Evolutionary conservation across 2,113 vertebrate species (phyloP).

Genomic region (Ailuropoda melanoleuca): DNA sequence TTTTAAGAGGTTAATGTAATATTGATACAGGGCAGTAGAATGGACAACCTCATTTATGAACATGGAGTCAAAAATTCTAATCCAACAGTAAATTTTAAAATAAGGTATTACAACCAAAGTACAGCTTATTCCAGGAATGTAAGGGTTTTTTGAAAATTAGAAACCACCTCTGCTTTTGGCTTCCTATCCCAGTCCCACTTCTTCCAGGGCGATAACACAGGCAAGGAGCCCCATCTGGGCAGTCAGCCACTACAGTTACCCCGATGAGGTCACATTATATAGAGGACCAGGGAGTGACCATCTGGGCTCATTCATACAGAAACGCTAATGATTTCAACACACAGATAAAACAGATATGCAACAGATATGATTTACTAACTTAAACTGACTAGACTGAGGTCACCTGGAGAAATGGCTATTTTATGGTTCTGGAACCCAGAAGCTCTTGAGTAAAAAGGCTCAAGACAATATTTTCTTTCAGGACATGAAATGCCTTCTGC

Average conservation of each 20-base stretch:
- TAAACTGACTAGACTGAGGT: not conserved
- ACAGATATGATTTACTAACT: not conserved
- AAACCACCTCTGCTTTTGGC: not conserved
- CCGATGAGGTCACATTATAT: not conserved
- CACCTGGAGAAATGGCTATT: not conserved
- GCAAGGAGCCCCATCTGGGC: not conserved
- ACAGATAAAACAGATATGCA: not conserved
- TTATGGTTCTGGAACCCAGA: not conserved
- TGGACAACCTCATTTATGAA: not conserved
- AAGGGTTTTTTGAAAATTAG: not conserved
- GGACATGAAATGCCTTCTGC: not conserved
- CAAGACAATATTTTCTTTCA: not conserved
- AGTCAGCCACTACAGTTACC: not conserved
- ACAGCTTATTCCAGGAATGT: not conserved
- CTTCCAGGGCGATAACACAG: not conserved
- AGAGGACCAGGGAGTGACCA: not conserved
- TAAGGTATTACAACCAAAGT: not conserved
- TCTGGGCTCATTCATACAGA: not conserved
- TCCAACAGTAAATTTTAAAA: not conserved
- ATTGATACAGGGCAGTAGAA: not conserved
- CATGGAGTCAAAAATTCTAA: not conserved
- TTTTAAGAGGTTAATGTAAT: not conserved
- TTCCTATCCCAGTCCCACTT: not conserved
- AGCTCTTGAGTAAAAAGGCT: not conserved
- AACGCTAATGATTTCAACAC: not conserved